Percentiles rank a stretch among this genome's conserved stretches.
These are phyloP conservation scores for Strigamia transsilvanica DNA, from an alignment of 2,888 invertebrate genomes.

Conservation along the genomic window DNA sequence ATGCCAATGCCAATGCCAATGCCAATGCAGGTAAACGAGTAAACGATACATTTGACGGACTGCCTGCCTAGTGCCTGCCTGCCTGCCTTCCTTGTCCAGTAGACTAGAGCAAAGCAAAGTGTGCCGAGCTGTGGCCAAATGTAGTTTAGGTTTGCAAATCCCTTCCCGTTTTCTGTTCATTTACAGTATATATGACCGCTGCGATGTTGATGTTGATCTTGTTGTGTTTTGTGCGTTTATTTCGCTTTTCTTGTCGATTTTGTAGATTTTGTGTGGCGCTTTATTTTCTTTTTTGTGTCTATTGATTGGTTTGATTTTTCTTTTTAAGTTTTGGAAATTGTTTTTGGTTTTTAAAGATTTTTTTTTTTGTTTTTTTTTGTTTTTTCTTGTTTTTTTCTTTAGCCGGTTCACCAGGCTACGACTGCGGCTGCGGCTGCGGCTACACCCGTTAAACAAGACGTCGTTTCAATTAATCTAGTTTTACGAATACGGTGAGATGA, in stretches of 20 bases:
- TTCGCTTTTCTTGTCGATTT: neutral
- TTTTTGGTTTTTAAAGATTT: neutral
- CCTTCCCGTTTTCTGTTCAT: neutral
- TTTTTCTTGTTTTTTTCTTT: neutral
- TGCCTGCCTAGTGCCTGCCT: neutral
- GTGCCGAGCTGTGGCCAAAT: neutral
- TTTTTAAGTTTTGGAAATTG: neutral
- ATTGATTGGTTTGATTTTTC: neutral
- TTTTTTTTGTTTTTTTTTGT: neutral
- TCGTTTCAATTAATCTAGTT: conserved; percentile 77
- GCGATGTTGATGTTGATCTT: neutral
- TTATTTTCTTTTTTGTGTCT: neutral
- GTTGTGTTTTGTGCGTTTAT: neutral
- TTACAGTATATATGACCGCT: neutral
- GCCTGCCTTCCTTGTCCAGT: neutral
- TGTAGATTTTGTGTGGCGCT: neutral
- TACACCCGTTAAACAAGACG: conserved; percentile 52
- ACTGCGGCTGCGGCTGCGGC: no score
- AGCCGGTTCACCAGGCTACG: neutral
- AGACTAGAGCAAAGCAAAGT: neutral
- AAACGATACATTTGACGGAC: neutral
- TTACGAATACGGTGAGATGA: conserved; percentile 79
- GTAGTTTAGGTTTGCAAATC: conserved; percentile 33
- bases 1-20: no score
- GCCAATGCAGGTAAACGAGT: neutral